Evolutionary conservation across 2,113 vertebrate species (phyloP), one percentile per base, ranked within the genome.

Genomic region (Caranx melampygus): DNA sequence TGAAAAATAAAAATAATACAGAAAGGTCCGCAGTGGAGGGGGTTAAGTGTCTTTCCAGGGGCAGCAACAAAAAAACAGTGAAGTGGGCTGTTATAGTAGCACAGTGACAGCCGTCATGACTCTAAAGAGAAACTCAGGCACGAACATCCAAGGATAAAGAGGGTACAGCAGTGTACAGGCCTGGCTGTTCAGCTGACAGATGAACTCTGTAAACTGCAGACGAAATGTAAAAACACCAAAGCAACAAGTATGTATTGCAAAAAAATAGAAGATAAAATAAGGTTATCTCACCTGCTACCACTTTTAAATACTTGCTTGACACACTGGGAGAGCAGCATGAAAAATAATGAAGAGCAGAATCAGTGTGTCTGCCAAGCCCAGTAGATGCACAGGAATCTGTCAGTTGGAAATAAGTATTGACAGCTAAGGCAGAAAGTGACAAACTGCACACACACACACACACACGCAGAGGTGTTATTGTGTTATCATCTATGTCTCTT

Each of bases 291-390:
- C 12, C 20, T 21, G 20, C 52, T 59, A 34, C 37, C 54, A 59
- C 35, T 51, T 6, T 26, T 26, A 26, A 26, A 26, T 26, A 26
- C 26, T 26, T 26, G 7, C 20, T 37, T 16, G 42, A 34, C 37
- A 6, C 26, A 51, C 11, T 20, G 26, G n/a, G 15, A 9, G 12
- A 49, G 67, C 57, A 37, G 45, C 34, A 45, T 11, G 34, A 26
- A 20, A 61, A 62, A 49, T 54, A 79, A 82, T 66, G n/a, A 82
- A 9, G 11, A 65, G 63, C 55, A 33, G 6, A 31, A 45, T 62
- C 72, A 40, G 40, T 59, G 9, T 49, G 42, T 44, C 57, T 80
- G 81, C 59, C 62, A 59, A 58, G 31, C 7, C 15, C 34, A 61
- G 6, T 63, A 35, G 18, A 47, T 64, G 51, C 45, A 34, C 47